These are phyloP conservation scores for Helicoverpa armigera DNA, from an alignment of 1,140 invertebrate genomes.

Conservation along the genomic window DNA sequence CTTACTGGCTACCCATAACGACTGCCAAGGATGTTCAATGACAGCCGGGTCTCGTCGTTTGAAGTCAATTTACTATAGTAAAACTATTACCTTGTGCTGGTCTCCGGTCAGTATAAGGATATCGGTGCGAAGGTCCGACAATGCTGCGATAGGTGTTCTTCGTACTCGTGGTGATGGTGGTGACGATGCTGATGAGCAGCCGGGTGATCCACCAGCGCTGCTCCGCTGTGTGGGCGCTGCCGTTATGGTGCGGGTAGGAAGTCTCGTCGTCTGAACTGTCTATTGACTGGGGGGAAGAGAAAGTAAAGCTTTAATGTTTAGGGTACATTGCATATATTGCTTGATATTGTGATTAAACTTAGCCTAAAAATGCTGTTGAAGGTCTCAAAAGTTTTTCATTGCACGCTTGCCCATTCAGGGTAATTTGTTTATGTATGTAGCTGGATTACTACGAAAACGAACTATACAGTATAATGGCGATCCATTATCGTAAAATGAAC, in stretches of 20 bases:
- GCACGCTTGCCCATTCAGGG: too few relatives aligned
- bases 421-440: too few relatives aligned
- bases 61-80: too few relatives aligned
- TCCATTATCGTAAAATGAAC: too few relatives aligned
- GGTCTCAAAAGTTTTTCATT: too few relatives aligned
- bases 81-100: conserved; percentile 64
- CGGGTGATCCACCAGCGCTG: conserved; percentile 79
- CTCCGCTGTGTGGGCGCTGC: conserved; percentile 54
- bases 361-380: too few relatives aligned
- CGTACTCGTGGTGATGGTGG: conserved; percentile 66
- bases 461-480: too few relatives aligned
- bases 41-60: too few relatives aligned
- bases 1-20: too few relatives aligned
- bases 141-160: conserved; percentile 69
- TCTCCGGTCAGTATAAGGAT: conserved; percentile 74
- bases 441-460: too few relatives aligned
- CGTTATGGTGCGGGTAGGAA: conserved; percentile 64
- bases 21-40: too few relatives aligned
- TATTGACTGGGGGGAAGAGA: conserved; percentile 63
- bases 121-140: conserved; percentile 74
- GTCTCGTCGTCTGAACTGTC: conserved; percentile 82
- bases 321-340: neutral
- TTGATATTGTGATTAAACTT: too few relatives aligned
- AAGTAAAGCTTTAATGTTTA: neutral
- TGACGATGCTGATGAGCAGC: conserved; percentile 68